Evolutionary conservation across 2,797 vertebrate genomes (phyloP), one percentile per base, ranked within the genome.

Genomic region (Helicolenus hilgendorfi): DNA sequence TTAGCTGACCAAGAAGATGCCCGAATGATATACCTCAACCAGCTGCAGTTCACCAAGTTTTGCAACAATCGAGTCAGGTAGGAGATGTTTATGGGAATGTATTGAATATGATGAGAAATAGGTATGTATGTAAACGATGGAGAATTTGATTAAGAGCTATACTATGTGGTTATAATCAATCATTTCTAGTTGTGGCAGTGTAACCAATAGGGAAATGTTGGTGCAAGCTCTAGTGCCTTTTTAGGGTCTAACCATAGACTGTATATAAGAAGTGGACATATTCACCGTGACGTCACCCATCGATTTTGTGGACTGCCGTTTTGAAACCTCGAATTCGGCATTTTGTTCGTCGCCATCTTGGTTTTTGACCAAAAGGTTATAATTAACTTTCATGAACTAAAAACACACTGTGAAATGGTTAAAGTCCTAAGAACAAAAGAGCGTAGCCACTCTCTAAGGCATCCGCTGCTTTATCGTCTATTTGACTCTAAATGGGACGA

Each of bases 31-130:
- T 98, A 98, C 95, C 98, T 99, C 96, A 99, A 99, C 95, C 99
- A 98, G 89, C 98, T 97, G 2, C 99, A 99, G 95, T 97, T 98
- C 87, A 98, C 98, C 20, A 99, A 99, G 95, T 99, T 99, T 97
- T 99, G 99, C 97, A 98, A 93, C 96, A 99, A 99, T 89, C 98
- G 98, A 62, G 98, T 99, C 97, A 99, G 99, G 99, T 98, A 94
- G 89, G n/a, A 74, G 60, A 56, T 2, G 4, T 20, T 29, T 26
- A 11, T 58, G 49, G 0, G 24, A 59, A 62, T 79, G 27, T 26
- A 2, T 14, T 35, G 18, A 22, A 29, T 22, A 11, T 24, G 13
- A 60, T 41, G 11, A 33, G n/a, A 60, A 78, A 38, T 58, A 24
- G 77, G 14, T 4, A 11, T 53, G 7, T 53, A 24, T 11, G 38